Conservation (phyloP, 2,113 vertebrate species). For the Rattus rattus region DNA sequence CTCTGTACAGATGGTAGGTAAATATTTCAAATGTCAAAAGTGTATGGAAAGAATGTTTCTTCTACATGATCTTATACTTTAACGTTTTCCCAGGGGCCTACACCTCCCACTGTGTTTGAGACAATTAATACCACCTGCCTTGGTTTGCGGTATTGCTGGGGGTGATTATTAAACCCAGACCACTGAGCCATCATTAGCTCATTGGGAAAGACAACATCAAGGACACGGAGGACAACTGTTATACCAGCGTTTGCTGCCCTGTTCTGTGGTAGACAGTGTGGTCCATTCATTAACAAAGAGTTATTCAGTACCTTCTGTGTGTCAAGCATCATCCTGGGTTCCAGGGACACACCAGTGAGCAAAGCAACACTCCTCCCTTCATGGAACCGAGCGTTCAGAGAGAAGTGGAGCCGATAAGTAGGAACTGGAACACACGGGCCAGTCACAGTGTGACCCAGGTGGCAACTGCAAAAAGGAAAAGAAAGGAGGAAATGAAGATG, state of each 20-base stretch:
- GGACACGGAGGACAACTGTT: neutral
- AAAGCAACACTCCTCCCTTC: slow-evolving; percentile 13
- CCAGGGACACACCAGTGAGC: neutral
- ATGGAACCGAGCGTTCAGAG: neutral
- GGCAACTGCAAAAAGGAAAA: neutral
- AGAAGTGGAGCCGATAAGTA: neutral
- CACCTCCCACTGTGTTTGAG: slow-evolving; percentile 55
- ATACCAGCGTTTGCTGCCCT: neutral
- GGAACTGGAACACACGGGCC: neutral
- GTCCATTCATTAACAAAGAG: neutral
- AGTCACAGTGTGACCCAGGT: neutral
- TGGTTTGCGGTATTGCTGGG: slow-evolving; percentile 53
- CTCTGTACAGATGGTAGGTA: slow-evolving; percentile 15
- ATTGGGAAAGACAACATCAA: slow-evolving; percentile 41
- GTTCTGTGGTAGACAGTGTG: neutral
- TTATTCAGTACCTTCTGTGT: slow-evolving; percentile 10
- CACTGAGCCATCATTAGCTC: slow-evolving; percentile 60
- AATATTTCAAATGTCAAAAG: slow-evolving; percentile 42
- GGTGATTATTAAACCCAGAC: slow-evolving; percentile 65
- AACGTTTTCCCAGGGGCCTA: slow-evolving; percentile 27
- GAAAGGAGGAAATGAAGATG: neutral
- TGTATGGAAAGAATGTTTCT: slow-evolving; percentile 32
- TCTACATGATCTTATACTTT: slow-evolving; percentile 3
- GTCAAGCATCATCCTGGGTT: neutral
- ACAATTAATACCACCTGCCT: slow-evolving; percentile 64